These are phyloP conservation scores for Holothuria leucospilota DNA, from an alignment of 53 echinoderm and acorn worm genomes.

Conservation along the genomic window DNA sequence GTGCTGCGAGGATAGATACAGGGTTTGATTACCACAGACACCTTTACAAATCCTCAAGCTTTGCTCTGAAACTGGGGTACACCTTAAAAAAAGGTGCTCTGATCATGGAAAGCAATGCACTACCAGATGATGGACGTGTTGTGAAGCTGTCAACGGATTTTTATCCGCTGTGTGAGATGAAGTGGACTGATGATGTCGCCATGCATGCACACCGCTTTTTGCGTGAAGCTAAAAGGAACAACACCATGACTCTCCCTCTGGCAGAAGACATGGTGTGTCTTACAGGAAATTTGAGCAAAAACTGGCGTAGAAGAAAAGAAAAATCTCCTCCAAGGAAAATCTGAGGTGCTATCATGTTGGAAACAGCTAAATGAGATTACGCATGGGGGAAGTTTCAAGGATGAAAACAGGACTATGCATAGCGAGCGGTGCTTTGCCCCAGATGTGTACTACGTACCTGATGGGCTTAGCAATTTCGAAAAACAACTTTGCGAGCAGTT, in stretches of 20 bases:
- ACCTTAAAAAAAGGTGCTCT: constrained; percentile 70
- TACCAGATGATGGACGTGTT: constrained; percentile 18
- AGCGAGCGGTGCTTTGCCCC: constrained; percentile 42
- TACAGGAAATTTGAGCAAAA: constrained; percentile 51
- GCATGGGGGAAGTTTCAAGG: constrained; percentile 65
- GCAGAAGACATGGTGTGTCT: constrained; percentile 58
- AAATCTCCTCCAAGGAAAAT: constrained; percentile 2
- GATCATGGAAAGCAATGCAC: constrained; percentile 61
- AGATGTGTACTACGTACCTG: constrained; percentile 50
- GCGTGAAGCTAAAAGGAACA: constrained; percentile 41
- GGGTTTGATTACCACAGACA: constrained; percentile 62
- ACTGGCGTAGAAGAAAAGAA: constrained; percentile 56
- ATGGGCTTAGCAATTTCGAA: constrained; percentile 64
- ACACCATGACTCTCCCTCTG: constrained; percentile 52
- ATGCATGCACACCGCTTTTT: constrained; percentile 50
- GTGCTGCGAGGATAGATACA: constrained; percentile 60
- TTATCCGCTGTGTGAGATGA: constrained; percentile 51
- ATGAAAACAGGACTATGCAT: constrained; percentile 63
- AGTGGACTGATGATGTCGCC: constrained; percentile 54
- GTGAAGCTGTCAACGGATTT: constrained; percentile 50
- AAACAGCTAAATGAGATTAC: constrained; percentile 65
- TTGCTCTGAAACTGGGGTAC: constrained; percentile 69
- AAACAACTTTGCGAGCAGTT: constrained; percentile 63
- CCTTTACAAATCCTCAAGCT: constrained; percentile 44
- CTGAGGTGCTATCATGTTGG: constrained; percentile 54